A percentile compares a stretch with the other conserved stretches of the same genome.
Conservation (phyloP, 2,797 vertebrate genomes). For the Emydoidea blandingii region DNA sequence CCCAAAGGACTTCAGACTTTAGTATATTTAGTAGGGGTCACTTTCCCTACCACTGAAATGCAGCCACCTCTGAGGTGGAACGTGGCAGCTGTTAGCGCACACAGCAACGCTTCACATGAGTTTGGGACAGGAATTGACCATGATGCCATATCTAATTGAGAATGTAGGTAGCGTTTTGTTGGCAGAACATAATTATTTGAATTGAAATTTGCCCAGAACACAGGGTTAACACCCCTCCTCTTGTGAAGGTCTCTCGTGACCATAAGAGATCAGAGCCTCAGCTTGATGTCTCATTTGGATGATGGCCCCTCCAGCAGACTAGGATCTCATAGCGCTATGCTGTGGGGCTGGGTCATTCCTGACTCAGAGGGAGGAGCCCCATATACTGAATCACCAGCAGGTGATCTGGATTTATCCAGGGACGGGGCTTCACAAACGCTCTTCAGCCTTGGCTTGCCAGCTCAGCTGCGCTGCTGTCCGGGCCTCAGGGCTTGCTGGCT, state of each 20-base stretch:
- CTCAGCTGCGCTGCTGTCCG: neutral
- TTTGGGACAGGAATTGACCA: neutral
- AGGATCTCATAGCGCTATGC: neutral
- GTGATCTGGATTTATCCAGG: too few relatives aligned
- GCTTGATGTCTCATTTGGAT: neutral
- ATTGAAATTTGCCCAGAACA: neutral
- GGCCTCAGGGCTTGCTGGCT: neutral
- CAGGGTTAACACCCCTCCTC: neutral
- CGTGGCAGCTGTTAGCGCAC: neutral
- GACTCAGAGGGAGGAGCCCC: neutral
- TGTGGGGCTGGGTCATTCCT: neutral
- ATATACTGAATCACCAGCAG: neutral
- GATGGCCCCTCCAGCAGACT: fast-evolving
- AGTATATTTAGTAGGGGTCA: neutral
- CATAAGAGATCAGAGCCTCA: fast-evolving
- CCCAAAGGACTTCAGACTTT: neutral
- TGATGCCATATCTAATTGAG: neutral
- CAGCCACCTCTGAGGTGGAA: neutral
- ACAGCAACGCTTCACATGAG: neutral
- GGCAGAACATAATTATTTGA: neutral
- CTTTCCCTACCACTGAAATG: neutral
- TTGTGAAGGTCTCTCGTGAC: neutral
- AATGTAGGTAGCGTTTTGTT: neutral
- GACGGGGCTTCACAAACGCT: neutral
- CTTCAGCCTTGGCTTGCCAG: fast-evolving